Evolutionary conservation across 2,797 vertebrate genomes (phyloP), one percentile per base, ranked within the genome.

Genomic region (Protonibea diacanthus): DNA sequence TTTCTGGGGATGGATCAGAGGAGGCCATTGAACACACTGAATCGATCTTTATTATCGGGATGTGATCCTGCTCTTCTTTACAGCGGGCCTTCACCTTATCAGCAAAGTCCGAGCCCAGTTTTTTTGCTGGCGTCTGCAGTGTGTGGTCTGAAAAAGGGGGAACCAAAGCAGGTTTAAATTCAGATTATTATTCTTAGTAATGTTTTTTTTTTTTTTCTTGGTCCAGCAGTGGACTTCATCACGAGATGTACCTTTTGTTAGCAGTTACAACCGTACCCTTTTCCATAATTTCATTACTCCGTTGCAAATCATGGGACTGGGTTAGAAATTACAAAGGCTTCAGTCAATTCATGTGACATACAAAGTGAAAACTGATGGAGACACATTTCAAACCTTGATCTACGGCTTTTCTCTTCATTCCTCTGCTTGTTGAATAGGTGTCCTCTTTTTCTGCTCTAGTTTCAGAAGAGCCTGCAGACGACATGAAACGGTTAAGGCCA

Each of bases 41-140:
- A 53, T 92, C 93, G 81, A 95, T 95, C 84, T 94, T 92, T 87
- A 95, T 94, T 70, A 95, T 95, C 0, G 95, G 94, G 67, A 95
- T 85, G 78, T 86, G 91, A 21, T 94, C 94, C 66, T 86, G 90
- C 63, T 95, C 95, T 29, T 95, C 94, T 92, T 96, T 96, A 75
- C 87, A 94, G 48, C 66, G 75, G 20, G 78, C 72, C 63, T 80
- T 80, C 25, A 25, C 20, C 11, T 72, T 83, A 10, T 88, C 85
- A 14, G 56, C 76, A 83, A 27, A 58, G 49, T 78, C 59, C 12
- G 61, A 76, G 27, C 87, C 71, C 4, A 61, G 47, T 69, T 84
- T 91, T 63, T 95, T 92, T 1, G 18, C 33, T 48, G 67, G 57
- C 11, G 68, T 89, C 15, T 80, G 80, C 8, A 65, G 20, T 7